Base-by-base conservation (phyloP, 1,140 invertebrate genomes). In the Panagrolaimus sp. region DNA sequence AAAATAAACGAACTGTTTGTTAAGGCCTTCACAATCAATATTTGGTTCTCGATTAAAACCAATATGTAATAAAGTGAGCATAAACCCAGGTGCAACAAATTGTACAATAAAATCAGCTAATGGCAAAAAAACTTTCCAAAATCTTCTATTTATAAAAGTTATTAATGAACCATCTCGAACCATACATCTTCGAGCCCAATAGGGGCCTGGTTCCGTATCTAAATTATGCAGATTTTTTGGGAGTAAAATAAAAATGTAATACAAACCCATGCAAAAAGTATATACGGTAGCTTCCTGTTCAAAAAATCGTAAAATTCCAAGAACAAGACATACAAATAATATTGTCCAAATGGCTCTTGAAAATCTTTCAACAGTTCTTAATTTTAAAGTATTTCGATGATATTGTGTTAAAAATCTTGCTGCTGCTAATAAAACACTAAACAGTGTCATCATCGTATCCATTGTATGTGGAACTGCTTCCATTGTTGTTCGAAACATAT, bases 311-410 rank as follows among this genome's bases (percentile, higher is more conserved):
- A 81, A 47, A 32, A 71, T 69, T 12, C 78, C 79, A 15, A 81
- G 72, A 6, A 73, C 28, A 44, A 83, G 46, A 68, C 79, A 79
- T 5, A 80, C 65, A 17, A 80, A 74, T 26, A 83, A 72, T 43
- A 81, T 81, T 24, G 66, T 69, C 81, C 79, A 83, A 74, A 81
- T 81, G n/a, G 81, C 81, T 44, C 79, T 65, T 14, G 81, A 81
- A 66, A 81, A 83, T 21, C 79, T 69, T 66, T 81, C 79, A 10
- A 81, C 75, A 15, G 79, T 82, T 26, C 77, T 43, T 28, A 76
- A 38, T 62, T 82, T 83, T 7, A 81, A 64, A 8, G 73, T 76
- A 69, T 78, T 83, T 44, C 79, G 63, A 69, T 81, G 79, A 67
- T 83, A 81, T 73, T 81, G 79, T 10, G 79, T 81, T 26, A 81